These are phyloP conservation scores for Dicroscelio sp. DNA, from an alignment of 2,888 invertebrate species.

Conservation along the genomic window DNA sequence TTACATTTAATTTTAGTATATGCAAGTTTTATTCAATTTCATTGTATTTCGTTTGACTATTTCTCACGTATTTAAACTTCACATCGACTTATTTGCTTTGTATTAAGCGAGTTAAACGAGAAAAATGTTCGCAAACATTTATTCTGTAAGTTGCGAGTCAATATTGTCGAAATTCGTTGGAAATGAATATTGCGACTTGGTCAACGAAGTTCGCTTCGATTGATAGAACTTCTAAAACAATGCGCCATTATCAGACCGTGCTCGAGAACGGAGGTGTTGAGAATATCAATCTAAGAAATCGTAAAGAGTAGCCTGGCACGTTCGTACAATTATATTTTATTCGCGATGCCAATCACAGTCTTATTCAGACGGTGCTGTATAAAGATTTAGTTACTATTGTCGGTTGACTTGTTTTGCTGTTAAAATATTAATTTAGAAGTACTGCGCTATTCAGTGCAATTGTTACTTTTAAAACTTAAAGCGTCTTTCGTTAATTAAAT, in stretches of 20 bases:
- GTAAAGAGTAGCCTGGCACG: constrained; percentile 80
- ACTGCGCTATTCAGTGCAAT: background rate
- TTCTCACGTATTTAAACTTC: too few relatives aligned
- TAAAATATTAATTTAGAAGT: background rate
- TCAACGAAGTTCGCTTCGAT: constrained; percentile 25
- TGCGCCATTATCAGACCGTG: constrained; percentile 87
- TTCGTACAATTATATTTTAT: constrained; percentile 90
- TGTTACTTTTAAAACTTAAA: too few relatives aligned
- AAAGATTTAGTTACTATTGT: constrained; percentile 73
- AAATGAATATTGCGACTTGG: constrained; percentile 53
- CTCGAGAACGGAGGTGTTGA: constrained; percentile 71
- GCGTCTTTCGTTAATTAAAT: too few relatives aligned
- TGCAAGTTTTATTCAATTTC: too few relatives aligned
- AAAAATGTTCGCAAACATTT: constrained; percentile 50
- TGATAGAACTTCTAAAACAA: constrained; percentile 90
- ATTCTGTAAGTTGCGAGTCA: constrained; percentile 49
- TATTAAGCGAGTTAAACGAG: constrained; percentile 27
- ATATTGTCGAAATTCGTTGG: constrained; percentile 49
- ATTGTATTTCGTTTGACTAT: too few relatives aligned
- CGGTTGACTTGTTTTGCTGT: constrained; percentile 72
- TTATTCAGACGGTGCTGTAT: constrained; percentile 88
- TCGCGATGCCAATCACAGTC: constrained; percentile 90
- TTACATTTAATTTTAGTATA: too few relatives aligned
- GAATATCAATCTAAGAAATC: constrained; percentile 88
- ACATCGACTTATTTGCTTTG: constrained; percentile 43